These are phyloP conservation scores for Phainopepla nitens DNA, from an alignment of 2,113 vertebrate species.

Conservation along the genomic window DNA sequence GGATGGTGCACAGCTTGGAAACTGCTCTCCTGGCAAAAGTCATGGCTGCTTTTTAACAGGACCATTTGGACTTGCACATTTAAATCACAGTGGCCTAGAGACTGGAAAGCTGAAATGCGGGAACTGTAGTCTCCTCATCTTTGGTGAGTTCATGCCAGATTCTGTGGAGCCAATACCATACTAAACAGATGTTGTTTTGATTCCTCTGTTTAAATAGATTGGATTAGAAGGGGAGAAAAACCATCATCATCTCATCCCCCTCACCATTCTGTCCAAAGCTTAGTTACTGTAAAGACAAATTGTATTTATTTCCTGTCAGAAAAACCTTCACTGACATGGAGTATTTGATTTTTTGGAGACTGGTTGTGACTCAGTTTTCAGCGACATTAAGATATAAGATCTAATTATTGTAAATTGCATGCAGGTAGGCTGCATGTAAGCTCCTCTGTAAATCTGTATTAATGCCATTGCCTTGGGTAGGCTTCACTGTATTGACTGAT, in stretches of 20 bases:
- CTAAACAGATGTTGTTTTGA: constrained; percentile 28
- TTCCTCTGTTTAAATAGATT: not conserved
- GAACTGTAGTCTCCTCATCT: not conserved
- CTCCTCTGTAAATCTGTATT: not conserved
- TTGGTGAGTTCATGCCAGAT: not conserved
- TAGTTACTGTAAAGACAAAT: not conserved
- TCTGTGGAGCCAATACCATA: not conserved
- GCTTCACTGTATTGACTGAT: not conserved
- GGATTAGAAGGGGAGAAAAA: not conserved
- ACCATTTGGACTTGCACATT: not conserved
- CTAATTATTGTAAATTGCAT: not conserved
- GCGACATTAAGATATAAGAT: not conserved
- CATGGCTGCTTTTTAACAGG: not conserved
- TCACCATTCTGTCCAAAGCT: not conserved
- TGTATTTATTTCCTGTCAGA: not conserved
- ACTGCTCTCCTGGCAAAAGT: not conserved
- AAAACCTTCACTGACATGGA: not conserved
- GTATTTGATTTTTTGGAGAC: not conserved
- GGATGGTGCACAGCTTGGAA: not conserved
- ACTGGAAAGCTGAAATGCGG: not conserved
- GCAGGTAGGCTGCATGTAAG: not conserved
- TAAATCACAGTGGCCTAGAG: not conserved
- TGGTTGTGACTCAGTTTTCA: not conserved
- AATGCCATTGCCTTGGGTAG: not conserved
- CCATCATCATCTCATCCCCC: not conserved